These are phyloP conservation scores for Typhlichthys subterraneus DNA, from an alignment of 2,797 vertebrate genomes.

Conservation along the genomic window DNA sequence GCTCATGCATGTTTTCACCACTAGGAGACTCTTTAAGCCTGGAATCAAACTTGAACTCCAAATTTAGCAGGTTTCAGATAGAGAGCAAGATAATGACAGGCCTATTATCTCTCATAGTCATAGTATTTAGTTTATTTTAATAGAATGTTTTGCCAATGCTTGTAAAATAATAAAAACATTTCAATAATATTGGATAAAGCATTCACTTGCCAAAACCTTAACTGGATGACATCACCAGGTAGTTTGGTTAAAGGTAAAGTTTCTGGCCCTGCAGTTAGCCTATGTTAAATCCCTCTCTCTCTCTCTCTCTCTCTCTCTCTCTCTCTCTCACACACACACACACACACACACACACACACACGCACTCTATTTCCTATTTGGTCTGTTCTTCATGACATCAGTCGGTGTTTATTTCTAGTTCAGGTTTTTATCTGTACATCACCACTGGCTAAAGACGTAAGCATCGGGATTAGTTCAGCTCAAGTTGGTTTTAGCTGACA, in stretches of 20 bases:
- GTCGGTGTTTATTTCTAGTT: slow-evolving; percentile 2
- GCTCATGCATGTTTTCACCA: slow-evolving; percentile 43
- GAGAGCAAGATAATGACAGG: background rate
- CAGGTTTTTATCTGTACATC: slow-evolving; percentile 13
- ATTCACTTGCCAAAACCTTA: slow-evolving; percentile 16
- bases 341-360: background rate
- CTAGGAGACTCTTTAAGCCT: slow-evolving; percentile 66
- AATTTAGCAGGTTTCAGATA: background rate
- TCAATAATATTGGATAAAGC: slow-evolving; percentile 1
- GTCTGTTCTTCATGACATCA: background rate
- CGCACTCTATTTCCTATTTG: background rate
- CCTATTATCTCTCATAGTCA: background rate
- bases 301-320: background rate
- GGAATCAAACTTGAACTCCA: background rate
- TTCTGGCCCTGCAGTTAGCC: slow-evolving; percentile 21
- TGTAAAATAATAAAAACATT: too few relatives aligned
- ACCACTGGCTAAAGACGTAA: background rate
- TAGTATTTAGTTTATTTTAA: background rate
- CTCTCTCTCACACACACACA: background rate
- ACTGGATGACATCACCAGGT: slow-evolving; percentile 20
- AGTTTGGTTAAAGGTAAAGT: slow-evolving; percentile 16
- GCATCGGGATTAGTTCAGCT: slow-evolving; percentile 1
- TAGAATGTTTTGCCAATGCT: too few relatives aligned
- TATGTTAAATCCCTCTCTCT: background rate
- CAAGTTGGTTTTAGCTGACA: slow-evolving; percentile 11